phyloP scores from a whole-genome alignment of 2,888 invertebrate species.

The Drosophila niveifrons region DNA sequence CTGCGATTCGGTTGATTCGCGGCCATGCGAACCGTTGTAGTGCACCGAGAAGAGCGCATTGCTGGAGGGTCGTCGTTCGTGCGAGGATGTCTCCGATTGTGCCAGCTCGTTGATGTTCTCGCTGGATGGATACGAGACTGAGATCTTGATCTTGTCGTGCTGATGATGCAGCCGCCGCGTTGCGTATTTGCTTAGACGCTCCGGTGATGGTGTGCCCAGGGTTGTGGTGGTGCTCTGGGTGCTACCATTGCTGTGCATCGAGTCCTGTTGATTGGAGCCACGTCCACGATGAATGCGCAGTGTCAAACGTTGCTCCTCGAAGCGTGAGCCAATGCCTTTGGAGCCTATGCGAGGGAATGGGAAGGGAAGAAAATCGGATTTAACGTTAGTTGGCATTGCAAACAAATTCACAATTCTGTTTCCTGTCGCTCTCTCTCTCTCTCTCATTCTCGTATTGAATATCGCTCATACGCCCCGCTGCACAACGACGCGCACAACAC shows the following conservation, averaged over 20 bases:
- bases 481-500: conserved; percentile 22
- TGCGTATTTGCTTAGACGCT: conserved; percentile 87
- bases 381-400: conserved; percentile 37
- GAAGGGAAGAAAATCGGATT: conserved; percentile 5
- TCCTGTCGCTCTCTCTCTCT: not conserved
- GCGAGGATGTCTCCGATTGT: conserved; percentile 32
- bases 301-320: conserved; percentile 96
- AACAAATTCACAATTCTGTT: conserved; percentile 23
- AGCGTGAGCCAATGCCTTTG: conserved; percentile 90
- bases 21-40: conserved; percentile 89
- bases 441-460: conserved; percentile 42
- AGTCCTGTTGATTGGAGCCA: conserved; percentile 89
- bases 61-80: conserved; percentile 83
- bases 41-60: conserved; percentile 87
- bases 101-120: conserved; percentile 88
- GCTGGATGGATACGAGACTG: conserved; percentile 93
- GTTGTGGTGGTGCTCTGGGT: conserved; percentile 90
- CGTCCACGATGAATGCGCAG: conserved; percentile 95
- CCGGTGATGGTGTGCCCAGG: conserved; percentile 89
- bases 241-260: conserved; percentile 89
- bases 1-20: conserved; percentile 87
- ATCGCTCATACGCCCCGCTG: conserved; percentile 59
- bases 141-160: conserved; percentile 93
- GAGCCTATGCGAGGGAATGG: conserved; percentile 83
- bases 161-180: conserved; percentile 86